Evolutionary conservation across 2,797 vertebrate species (phyloP), one percentile per base, ranked within the genome.

Genomic region (Scyliorhinus canicula): DNA sequence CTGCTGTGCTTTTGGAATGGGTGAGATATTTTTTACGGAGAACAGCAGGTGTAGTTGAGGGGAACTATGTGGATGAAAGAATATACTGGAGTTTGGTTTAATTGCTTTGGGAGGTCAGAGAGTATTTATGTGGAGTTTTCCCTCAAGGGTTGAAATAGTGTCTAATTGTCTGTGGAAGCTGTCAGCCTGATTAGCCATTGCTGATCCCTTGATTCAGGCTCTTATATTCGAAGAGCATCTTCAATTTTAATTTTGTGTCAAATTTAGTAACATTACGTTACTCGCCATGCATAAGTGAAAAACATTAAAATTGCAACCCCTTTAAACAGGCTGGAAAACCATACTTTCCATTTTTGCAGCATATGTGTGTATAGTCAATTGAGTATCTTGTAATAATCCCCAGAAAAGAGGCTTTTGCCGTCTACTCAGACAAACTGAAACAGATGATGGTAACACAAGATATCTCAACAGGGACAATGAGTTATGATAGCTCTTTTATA

Each of bases 361-460:
- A 91, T n/a, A 65, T 3, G 44, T 65, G 8, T 44, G 21, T 44
- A 44, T 65, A 44, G 11, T 50, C 60, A 91, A 57, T 90, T 91
- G 88, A 65, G 8, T 63, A 65, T 91, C n/a, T 26, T 91, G 63
- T 19, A 28, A 26, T 44, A 91, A 44, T 40, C 60, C 50, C 88
- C 57, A 91, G 88, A 26, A 44, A 91, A 91, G 16, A 57, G 85
- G 7, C 4, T 65, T n/a, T 40, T 91, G 88, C 88, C 7, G 31
- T 44, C n/a, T 65, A 63, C 60, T 91, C 88, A 60, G 86, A 90
- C 55, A 91, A 91, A 91, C 88, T 91, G 88, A 91, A 91, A 91
- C 88, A 91, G 88, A 65, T 91, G 57, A 91, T 91, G 88, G 60
- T 91, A 91, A 91, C 26, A 63, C 60, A 91, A 91, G 57, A 91